Evolutionary conservation across 2,888 invertebrate species (phyloP).

Genomic region (Phasia obesa): DNA sequence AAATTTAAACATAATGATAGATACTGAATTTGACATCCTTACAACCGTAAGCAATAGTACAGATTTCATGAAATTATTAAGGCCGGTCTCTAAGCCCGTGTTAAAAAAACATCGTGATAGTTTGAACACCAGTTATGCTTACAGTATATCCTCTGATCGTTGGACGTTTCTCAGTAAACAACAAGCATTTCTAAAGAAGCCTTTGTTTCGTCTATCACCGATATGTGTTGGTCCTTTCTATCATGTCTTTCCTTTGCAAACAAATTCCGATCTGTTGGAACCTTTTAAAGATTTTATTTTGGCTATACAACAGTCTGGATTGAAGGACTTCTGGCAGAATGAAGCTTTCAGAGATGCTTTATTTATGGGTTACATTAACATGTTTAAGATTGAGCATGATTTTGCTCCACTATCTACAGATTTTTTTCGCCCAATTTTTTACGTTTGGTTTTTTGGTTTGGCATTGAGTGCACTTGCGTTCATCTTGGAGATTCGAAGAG

Average conservation of each 20-base stretch:
- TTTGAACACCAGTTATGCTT: constrained; percentile 76
- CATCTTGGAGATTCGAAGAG: no score
- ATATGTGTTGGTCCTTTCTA: constrained; percentile 78
- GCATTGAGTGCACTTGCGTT: background rate
- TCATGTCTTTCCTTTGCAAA: constrained; percentile 76
- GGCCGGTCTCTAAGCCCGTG: constrained; percentile 42
- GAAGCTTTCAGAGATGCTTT: constrained; percentile 76
- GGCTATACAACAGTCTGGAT: constrained; percentile 74
- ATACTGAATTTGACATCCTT: constrained; percentile 70
- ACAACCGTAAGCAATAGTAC: background rate
- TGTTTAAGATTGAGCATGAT: constrained; percentile 70
- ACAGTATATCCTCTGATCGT: constrained; percentile 76
- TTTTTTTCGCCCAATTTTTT: constrained; percentile 74
- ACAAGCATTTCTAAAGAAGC: constrained; percentile 73
- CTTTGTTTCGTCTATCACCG: constrained; percentile 75
- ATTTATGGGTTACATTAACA: constrained; percentile 70
- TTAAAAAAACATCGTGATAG: constrained; percentile 74
- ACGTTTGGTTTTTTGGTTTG: constrained; percentile 74
- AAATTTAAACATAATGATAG: constrained; percentile 73
- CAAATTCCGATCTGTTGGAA: constrained; percentile 75
- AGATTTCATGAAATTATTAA: background rate
- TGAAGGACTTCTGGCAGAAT: constrained; percentile 73
- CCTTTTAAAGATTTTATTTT: constrained; percentile 75
- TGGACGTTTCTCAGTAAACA: constrained; percentile 77
- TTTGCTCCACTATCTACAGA: constrained; percentile 68